Base-by-base conservation (phyloP, 2,888 invertebrate genomes). In the Mesorhabditis sp. region DNA sequence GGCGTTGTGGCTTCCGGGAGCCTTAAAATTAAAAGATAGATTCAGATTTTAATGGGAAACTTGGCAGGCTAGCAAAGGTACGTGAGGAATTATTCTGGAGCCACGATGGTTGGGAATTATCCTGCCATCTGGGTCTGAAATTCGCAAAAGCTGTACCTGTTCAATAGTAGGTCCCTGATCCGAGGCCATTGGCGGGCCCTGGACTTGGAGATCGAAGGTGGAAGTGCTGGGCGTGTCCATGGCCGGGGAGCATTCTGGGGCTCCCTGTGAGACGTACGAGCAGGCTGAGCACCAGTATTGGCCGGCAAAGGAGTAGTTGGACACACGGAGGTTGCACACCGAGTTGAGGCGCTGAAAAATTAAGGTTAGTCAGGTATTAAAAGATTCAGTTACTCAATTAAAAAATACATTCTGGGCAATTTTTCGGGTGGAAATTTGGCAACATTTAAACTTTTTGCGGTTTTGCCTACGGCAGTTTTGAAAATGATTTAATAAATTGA, bases 221-320 rank as follows among this genome's bases (percentile, higher is more conserved):
- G 78, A 76, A 5, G 78, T 74, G 41, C 81, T 82, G 5, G 84
- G 83, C 43, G 79, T 73, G 41, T 85, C 83, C 43, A 81, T 71
- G 4, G 75, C 69, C 10, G 84, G 84, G 4, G 82, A 82, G 71
- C 84, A 84, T 72, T 84, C 84, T 7, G 84, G 84, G 28, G 75
- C 72, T 63, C 85, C 84, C 72, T 83, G 77, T n/a, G 83, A 83
- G 58, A 84, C 84, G 72, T 82, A 80, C 0, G 83, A 83, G 71
- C 84, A 84, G 1, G 84, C 84, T 10, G 83, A 82, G 70, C 85
- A 84, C 84, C 84, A 84, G 69, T 84, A 84, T 65, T 80, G 81
- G 45, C 84, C 84, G 15, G 84, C 80, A 68, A 73, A 83, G 5
- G 83, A 83, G 72, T 82, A 84, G 75, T 85, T 83, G 50, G 81